These are phyloP conservation scores for Turritopsis rubra DNA, from an alignment of 30 jellyfish, hydroid and myxozoan genomes.

Conservation along the genomic window DNA sequence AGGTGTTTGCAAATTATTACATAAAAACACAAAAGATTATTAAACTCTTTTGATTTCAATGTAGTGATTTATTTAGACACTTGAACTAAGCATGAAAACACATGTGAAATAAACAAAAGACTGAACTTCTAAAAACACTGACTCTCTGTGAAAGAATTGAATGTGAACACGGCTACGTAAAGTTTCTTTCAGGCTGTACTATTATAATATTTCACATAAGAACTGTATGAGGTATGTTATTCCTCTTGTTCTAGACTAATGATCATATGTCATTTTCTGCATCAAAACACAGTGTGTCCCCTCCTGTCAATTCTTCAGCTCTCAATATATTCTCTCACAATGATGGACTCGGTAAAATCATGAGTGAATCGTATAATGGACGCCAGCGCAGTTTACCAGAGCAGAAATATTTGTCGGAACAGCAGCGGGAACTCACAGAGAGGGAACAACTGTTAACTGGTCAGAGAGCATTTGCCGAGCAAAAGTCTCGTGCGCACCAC, in stretches of 20 bases:
- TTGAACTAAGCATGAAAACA: too few species aligned
- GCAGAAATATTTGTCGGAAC: constrained; percentile 21
- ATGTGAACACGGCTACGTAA: too few species aligned
- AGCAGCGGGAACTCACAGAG: constrained; percentile 16
- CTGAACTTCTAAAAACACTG: too few species aligned
- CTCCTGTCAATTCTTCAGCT: constrained; percentile 17
- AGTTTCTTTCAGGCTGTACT: too few species aligned
- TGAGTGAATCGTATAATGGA: not conserved
- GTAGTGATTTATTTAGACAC: too few species aligned
- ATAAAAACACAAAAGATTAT: too few species aligned
- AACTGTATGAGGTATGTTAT: too few species aligned
- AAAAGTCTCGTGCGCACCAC: constrained; percentile 26
- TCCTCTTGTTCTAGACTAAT: constrained; percentile 9
- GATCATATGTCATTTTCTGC: constrained; percentile 25
- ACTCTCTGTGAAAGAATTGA: too few species aligned
- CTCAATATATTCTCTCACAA: constrained; percentile 23
- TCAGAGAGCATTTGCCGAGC: constrained; percentile 41
- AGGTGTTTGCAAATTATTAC: too few species aligned
- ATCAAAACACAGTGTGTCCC: not conserved
- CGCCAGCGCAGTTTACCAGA: not conserved
- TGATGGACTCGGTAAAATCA: constrained; percentile 19
- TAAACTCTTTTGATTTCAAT: too few species aligned
- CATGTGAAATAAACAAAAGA: too few species aligned
- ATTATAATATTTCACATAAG: too few species aligned
- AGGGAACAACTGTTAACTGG: constrained; percentile 19